Evolutionary conservation across 2,113 vertebrate genomes (phyloP), one percentile per base, ranked within the genome.

Genomic region (Oryzias javanicus): DNA sequence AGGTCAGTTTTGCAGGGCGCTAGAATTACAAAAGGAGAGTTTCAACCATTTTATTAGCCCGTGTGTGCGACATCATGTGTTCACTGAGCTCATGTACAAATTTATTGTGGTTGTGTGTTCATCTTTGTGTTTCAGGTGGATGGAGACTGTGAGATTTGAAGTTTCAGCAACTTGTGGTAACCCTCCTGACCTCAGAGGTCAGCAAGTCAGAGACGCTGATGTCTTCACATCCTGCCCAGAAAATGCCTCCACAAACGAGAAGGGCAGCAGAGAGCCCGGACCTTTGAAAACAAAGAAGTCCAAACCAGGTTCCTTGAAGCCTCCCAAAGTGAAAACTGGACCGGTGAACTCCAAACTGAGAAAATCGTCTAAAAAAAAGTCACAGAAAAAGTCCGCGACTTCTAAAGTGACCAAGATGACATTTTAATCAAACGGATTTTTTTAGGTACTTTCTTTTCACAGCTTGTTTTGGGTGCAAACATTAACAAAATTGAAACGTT

Each of bases 141-240:
- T 96, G 16, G 67, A 92, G 45, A 94, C 89, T 29, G 80, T 93
- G 64, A 95, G 89, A 68, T 80, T 97, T 45, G 88, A 55, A 0
- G 64, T 91, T 16, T 91, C 83, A 0, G 94, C 94, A 41, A 91
- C 85, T 16, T 98, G 95, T 1, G 80, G 71, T 35, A 60, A 88
- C 14, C 96, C 94, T 16, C 70, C 80, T 42, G 86, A 91, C 57
- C 75, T 90, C 41, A 85, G 2, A 2, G 94, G 93, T 46, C 87
- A 91, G 76, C 91, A 84, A 24, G 89, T 98, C 70, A 84, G 74
- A 73, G 88, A 92, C 4, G 77, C 89, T 51, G 51, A 79, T 0
- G 47, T 85, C 20, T 96, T 96, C 54, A 85, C 77, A 60, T 88
- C 76, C 57, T 98, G 95, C 61, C 88, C 72, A 4, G 90, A 87